Conservation (phyloP, 2,113 vertebrate genomes). For the Ailuropoda melanoleuca region DNA sequence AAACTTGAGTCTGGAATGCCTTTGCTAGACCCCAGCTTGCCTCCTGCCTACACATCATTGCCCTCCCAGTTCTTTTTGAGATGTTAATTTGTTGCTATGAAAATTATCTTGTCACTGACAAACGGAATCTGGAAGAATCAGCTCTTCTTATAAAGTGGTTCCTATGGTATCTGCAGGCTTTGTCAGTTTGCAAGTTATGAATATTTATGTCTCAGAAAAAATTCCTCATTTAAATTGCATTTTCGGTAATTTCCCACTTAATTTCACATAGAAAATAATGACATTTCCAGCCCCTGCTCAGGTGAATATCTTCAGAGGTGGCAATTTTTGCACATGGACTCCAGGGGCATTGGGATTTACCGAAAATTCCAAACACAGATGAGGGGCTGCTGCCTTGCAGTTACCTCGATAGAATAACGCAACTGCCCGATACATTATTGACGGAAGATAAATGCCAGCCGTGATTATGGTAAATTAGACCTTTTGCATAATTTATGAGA, state of each 20-base stretch:
- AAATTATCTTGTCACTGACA: conserved; percentile 82
- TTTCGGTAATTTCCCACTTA: conserved; percentile 77
- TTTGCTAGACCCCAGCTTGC: conserved; percentile 66
- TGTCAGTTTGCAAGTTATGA: conserved; percentile 77
- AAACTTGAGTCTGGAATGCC: conserved; percentile 37
- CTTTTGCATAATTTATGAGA: conserved; percentile 78
- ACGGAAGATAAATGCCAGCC: conserved; percentile 59
- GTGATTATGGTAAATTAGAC: conserved; percentile 75
- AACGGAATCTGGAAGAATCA: conserved; percentile 77
- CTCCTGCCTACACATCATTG: conserved; percentile 66
- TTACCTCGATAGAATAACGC: neutral
- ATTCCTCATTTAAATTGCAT: conserved; percentile 75
- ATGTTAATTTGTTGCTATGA: conserved; percentile 80
- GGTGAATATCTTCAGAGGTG: conserved; percentile 64
- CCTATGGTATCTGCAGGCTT: conserved; percentile 77
- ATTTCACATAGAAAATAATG: conserved; percentile 72
- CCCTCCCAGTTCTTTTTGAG: conserved; percentile 68
- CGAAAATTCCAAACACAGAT: conserved; percentile 28
- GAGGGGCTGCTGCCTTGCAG: neutral
- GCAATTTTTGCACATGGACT: conserved; percentile 17
- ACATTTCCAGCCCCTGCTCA: conserved; percentile 66
- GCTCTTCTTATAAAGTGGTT: conserved; percentile 77
- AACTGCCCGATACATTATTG: conserved; percentile 33
- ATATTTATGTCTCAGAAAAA: conserved; percentile 77
- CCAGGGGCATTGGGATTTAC: conserved; percentile 1